Base-by-base conservation (phyloP, 2,888 invertebrate genomes). In the Exephanes ischioxanthus region DNA sequence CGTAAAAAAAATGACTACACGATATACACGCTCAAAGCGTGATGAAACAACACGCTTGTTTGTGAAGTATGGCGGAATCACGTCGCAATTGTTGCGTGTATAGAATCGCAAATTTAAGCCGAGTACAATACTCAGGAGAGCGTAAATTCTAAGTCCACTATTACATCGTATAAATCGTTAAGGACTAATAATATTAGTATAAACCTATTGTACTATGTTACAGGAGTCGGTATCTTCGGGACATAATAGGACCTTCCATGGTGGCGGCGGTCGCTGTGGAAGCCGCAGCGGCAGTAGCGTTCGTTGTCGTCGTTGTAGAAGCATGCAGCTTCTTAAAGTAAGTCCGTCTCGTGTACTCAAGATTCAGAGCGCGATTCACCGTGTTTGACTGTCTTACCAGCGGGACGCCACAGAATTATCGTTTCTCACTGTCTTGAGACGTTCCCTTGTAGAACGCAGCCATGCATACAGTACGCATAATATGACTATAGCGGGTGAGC, bases 391-490 rank as follows among this genome's bases (percentile, higher is more conserved):
- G 77, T 53, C 37, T 72, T 66, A 26, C 67, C 37, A 30, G 67
- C 19, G 83, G 77, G 55, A 58, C 67, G 53, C 67, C 76, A 33
- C 70, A 70, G 75, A 76, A 82, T 82, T 83, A 83, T 67, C 77
- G 58, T 72, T 78, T 63, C 75, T n/a, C 22, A 66, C 61, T 66
- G 72, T 51, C 66, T 66, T 19, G 70, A 14, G 67, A 55, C 66
- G 67, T 72, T 71, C 53, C 16, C 66, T 67, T 33, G 7, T 19
- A 30, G 22, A 37, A 33, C 55, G 19, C 22, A 48, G 71, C 58
- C n/a, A 55, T 58, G 22, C 33, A 67, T 19, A 30, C 45, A 1
- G 30, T 63, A 41, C 51, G 19, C 30, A 61, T 61, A n/a, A 75
- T 26, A 75, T 51, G 48, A 73, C 48, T 61, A n/a, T 41, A 37